Base-by-base conservation (phyloP, 2,888 invertebrate species). In the Calliopum simillimum region DNA sequence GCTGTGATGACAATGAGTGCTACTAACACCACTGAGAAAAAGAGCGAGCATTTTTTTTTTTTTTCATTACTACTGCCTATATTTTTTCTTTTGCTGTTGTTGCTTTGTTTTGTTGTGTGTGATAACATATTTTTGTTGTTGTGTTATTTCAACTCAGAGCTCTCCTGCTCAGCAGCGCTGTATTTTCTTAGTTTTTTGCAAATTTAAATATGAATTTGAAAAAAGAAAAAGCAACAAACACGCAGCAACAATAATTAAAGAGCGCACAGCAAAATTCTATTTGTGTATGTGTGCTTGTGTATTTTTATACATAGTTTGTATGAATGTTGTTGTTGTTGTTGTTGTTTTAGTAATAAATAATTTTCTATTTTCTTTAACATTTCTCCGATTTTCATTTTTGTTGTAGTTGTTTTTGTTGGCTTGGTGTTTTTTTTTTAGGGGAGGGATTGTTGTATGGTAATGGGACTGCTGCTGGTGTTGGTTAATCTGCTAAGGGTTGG, bases 351-450 rank as follows among this genome's bases (percentile, higher is more conserved):
- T 16, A 44, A 16, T 46, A 44, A 33, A 13, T 44, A 13, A 53
- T 65, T 16, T 33, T 62, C 43, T 62, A 43, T 56, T 65, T 66
- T 66, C 56, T 66, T 66, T 58, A 33, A 23, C 61, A 46, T 56
- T 58, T 46, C 66, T 47, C 44, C 66, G 14, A 46, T 66, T 47
- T 56, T 21, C 44, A 21, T n/a, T 12, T 56, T 13, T 23, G 6
- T 21, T 23, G 12, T 66, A 58, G 56, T 66, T 58, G 13, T 41
- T 33, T 5, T 59, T 23, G 12, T 56, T 46, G 1, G 33, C 33
- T 33, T 33, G 8, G 33, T 33, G n/a, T n/a, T 65, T 66, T 66
- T n/a, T 58, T 21, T 56, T 66, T 58, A 66, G 58, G 23, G 58
- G 58, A 66, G 66, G 66, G 46, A 66, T 58, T 23, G 19, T 46